phyloP scores from a whole-genome alignment of 2,797 vertebrate genomes.

The Acanthopagrus latus region DNA sequence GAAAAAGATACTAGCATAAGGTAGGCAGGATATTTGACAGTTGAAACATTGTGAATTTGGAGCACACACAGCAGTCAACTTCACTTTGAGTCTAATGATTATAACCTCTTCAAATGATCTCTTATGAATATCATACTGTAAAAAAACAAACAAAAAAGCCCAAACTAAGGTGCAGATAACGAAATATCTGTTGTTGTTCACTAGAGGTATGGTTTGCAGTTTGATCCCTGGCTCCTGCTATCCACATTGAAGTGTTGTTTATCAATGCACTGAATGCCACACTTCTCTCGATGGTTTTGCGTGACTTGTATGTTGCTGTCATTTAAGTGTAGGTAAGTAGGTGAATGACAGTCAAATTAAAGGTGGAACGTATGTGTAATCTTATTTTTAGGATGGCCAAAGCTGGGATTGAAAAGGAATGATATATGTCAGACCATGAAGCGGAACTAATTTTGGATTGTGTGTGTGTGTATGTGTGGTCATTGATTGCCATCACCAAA shows the following conservation, averaged over 20 bases:
- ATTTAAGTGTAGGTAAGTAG: neutral
- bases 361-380: neutral
- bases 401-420: neutral
- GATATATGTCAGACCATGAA: neutral
- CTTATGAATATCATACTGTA: no score
- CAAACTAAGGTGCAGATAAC: no score
- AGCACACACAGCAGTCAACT: no score
- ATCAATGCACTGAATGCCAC: neutral
- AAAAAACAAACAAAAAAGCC: no score
- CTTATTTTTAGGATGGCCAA: neutral
- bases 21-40: no score
- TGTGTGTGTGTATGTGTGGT: neutral
- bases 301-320: neutral
- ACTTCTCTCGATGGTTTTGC: neutral
- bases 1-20: no score
- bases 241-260: neutral
- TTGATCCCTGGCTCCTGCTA: neutral
- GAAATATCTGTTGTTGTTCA: no score
- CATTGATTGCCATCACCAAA: slow-evolving; percentile 40
- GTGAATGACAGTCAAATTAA: neutral
- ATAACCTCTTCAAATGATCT: no score
- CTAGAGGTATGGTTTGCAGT: neutral
- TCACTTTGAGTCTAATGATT: no score
- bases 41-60: no score
- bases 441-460: neutral